Evolutionary conservation across 2,113 vertebrate species (phyloP).

Genomic region (Lampris megalopsis): DNA sequence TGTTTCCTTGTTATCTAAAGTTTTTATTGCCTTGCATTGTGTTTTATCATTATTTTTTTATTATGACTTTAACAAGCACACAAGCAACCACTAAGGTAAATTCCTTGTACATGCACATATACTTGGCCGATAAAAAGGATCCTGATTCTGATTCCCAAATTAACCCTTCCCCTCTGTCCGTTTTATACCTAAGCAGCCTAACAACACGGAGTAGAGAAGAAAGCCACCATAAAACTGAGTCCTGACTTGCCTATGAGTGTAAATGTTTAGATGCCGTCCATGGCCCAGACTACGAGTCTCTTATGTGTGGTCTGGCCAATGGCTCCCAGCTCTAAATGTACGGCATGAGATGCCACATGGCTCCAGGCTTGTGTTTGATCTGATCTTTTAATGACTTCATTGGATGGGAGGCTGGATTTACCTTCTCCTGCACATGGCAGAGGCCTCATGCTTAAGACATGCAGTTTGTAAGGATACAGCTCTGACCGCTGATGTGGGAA

Average conservation of each 20-base stretch:
- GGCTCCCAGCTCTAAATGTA: conserved; percentile 21
- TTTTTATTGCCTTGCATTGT: no score
- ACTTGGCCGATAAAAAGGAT: no score
- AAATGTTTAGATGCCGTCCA: neutral
- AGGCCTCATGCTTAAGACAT: conserved; percentile 16
- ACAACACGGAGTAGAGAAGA: neutral
- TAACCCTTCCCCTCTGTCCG: no score
- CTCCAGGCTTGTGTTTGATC: conserved; percentile 55
- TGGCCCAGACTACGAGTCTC: neutral
- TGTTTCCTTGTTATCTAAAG: no score
- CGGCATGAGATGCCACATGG: conserved; percentile 33
- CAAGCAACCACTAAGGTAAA: no score
- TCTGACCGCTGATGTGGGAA: neutral
- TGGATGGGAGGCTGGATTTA: conserved; percentile 69
- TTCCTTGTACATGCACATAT: no score
- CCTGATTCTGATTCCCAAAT: no score
- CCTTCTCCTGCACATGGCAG: conserved; percentile 69
- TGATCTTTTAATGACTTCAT: conserved; percentile 72
- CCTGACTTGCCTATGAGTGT: neutral
- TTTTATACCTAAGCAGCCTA: no score
- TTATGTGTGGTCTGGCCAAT: conserved; percentile 8
- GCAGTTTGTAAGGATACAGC: neutral
- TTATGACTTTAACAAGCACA: no score
- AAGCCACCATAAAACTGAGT: no score
- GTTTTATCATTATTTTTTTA: no score